Evolutionary conservation across 2,113 vertebrate genomes (phyloP).

Genomic region (Ammodytes marinus): DNA sequence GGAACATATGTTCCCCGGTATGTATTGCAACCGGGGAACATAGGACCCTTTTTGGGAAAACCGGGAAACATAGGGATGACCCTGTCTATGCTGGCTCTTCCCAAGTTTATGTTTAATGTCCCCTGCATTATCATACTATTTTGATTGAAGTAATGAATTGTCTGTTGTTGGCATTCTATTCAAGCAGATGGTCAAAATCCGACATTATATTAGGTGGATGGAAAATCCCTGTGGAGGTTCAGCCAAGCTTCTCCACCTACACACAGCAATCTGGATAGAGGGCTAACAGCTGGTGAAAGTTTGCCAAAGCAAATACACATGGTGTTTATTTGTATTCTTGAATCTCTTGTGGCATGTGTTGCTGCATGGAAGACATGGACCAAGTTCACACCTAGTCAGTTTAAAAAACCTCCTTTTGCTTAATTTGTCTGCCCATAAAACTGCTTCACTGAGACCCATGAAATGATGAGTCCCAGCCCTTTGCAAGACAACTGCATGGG

Average conservation of each 20-base stretch:
- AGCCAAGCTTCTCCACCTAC: conserved; percentile 25
- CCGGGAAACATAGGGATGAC: too few species aligned
- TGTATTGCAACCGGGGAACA: too few species aligned
- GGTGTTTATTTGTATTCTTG: not conserved
- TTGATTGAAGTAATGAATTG: not conserved
- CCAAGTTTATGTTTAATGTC: not conserved
- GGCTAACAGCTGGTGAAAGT: conserved; percentile 14
- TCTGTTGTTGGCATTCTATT: conserved; percentile 5
- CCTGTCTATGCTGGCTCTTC: not conserved
- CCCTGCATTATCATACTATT: not conserved
- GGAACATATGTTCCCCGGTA: too few species aligned
- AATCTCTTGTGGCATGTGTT: not conserved
- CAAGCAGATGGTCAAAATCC: conserved; percentile 23
- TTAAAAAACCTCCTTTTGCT: not conserved
- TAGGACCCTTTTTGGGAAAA: too few species aligned
- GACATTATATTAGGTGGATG: conserved; percentile 1
- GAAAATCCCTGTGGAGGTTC: conserved; percentile 17
- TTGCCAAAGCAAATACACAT: not conserved
- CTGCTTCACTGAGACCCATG: not conserved
- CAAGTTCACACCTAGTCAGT: conserved; percentile 3
- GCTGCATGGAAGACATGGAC: not conserved
- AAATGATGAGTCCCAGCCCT: not conserved
- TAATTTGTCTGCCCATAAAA: conserved; percentile 12
- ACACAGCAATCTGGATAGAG: conserved; percentile 21
- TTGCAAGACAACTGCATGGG: too few species aligned